phyloP scores from a whole-genome alignment of 2,797 vertebrate genomes.

The Bovichtus diacanthus region DNA sequence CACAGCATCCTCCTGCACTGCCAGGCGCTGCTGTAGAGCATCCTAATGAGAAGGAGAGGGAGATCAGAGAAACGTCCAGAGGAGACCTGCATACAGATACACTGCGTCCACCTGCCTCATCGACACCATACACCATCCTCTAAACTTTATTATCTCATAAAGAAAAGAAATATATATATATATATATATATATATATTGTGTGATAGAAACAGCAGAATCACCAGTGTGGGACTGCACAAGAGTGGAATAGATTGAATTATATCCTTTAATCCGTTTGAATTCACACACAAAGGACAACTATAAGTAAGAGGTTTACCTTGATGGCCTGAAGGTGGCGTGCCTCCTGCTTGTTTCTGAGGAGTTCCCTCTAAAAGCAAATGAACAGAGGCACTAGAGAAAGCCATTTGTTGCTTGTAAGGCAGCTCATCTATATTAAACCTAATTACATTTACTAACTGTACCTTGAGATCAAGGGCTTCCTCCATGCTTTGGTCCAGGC shows the following conservation, averaged over 20 bases:
- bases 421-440: slow-evolving; percentile 57
- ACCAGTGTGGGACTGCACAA: background rate
- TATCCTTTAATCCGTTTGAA: slow-evolving; percentile 51
- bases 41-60: slow-evolving; percentile 86
- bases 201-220: slow-evolving; percentile 10
- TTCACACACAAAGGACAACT: slow-evolving; percentile 29
- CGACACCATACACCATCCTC: slow-evolving; percentile 2
- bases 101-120: slow-evolving; percentile 32
- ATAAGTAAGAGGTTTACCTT: slow-evolving; percentile 88
- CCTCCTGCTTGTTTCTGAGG: slow-evolving; percentile 95
- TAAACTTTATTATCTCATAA: background rate
- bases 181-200: background rate
- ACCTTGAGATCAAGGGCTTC: slow-evolving; percentile 98
- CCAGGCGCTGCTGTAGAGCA: slow-evolving; percentile 95
- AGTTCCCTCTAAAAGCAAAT: slow-evolving; percentile 91
- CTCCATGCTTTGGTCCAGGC: slow-evolving; percentile 96
- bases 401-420: slow-evolving; percentile 5
- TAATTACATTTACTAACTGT: slow-evolving; percentile 70
- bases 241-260: slow-evolving; percentile 33
- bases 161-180: background rate
- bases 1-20: slow-evolving; percentile 92
- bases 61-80: slow-evolving; percentile 62
- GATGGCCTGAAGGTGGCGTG: slow-evolving; percentile 95
- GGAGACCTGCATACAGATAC: slow-evolving; percentile 54
- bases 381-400: slow-evolving; percentile 43